Evolutionary conservation across 2,797 vertebrate species (phyloP).

Genomic region (Ptychobarbus kaznakovi): DNA sequence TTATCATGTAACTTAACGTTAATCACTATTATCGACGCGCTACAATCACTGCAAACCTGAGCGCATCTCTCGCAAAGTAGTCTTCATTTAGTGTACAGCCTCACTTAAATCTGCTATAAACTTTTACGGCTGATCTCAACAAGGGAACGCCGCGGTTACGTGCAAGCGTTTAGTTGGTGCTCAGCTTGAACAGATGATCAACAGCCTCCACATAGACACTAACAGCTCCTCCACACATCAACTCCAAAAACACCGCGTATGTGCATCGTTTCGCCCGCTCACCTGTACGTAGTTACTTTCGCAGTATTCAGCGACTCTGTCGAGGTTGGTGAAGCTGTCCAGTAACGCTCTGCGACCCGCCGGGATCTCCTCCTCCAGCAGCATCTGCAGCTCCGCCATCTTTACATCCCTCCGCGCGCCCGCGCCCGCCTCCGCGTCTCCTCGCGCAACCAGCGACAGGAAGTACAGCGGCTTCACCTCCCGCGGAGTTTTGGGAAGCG

Average conservation of each 20-base stretch:
- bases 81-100: background rate
- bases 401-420: conserved; percentile 81
- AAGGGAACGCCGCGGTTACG: background rate
- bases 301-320: conserved; percentile 92
- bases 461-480: conserved; percentile 50
- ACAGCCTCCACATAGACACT: conserved; percentile 1
- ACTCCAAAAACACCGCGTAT: background rate
- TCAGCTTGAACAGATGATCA: conserved; percentile 40
- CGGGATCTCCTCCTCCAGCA: conserved; percentile 94
- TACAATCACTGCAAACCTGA: background rate
- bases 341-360: conserved; percentile 89
- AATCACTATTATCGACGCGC: background rate
- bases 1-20: background rate
- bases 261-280: conserved; percentile 40
- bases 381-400: conserved; percentile 97
- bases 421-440: conserved; percentile 59
- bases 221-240: background rate
- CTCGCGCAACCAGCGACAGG: conserved; percentile 46
- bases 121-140: background rate
- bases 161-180: background rate
- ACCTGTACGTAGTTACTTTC: conserved; percentile 96
- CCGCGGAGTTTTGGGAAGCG: conserved; percentile 5
- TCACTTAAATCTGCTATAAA: background rate
- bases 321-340: conserved; percentile 91
- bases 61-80: background rate